Evolutionary conservation across 92 coral and sea anemone genomes (phyloP), one percentile per base, ranked within the genome.

Genomic region (Palythoa heliodiscus): DNA sequence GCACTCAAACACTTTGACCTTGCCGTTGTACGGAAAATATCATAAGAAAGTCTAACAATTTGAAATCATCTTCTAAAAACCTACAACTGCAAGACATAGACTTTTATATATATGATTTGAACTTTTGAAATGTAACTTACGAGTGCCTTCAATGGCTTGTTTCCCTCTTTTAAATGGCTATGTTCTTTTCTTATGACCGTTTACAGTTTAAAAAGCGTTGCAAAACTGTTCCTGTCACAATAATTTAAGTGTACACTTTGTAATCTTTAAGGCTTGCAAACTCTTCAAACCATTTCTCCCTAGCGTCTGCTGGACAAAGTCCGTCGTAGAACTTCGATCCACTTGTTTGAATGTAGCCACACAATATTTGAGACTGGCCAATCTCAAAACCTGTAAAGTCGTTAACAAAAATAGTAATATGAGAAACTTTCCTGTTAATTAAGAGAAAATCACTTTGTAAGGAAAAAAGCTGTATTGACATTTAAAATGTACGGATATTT

Each of bases 341-440:
- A 40, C 88, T 88, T 15, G 89, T 74, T 57, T 91, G 93, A 40
- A 93, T 87, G 52, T 86, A 93, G 6, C 96, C 96, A 14, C 71
- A 86, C 20, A 91, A 78, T 54, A 15, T 23, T 39, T 88, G 93
- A 82, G 89, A 79, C 6, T 39, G 52, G 14, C 58, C 54, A 43
- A 91, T 35, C 82, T n/a, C 40, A 73, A 91, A 91, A n/a, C 93
- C 91, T 91, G 89, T 69, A 85, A 76, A 19, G 13, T n/a, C n/a
- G n/a, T 20, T 23, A 66, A 78, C 63, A 35, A 17, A 35, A 60
- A 19, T 15, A 11, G 1, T 25, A 10, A 5, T 25, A 69, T 14
- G 6, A 69, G 11, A 69, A 69, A 29, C 2, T 11, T 25, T 25
- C 17, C 25, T 69, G 39, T 69, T n/a, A n/a, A n/a, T 37, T 37